phyloP scores from a whole-genome alignment of 2,113 vertebrate species.

The Arenaria interpres region DNA sequence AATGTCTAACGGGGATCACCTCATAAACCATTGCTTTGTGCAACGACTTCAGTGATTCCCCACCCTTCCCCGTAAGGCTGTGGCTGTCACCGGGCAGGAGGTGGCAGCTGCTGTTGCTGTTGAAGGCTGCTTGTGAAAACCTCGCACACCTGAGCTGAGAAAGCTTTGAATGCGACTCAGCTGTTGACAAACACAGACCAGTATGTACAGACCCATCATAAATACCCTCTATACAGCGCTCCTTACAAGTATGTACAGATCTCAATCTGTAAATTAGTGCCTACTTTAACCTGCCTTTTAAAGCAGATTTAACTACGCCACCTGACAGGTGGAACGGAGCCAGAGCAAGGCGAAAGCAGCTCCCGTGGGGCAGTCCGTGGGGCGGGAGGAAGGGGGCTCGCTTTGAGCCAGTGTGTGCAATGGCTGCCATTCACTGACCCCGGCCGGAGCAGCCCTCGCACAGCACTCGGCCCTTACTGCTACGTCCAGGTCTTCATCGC shows the following conservation, averaged over 20 bases:
- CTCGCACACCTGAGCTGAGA: neutral
- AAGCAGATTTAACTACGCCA: neutral
- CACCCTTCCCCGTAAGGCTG: neutral
- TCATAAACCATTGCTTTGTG: neutral
- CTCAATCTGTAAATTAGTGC: neutral
- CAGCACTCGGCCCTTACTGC: neutral
- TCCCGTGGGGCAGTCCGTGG: rapidly evolving
- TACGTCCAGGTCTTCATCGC: neutral
- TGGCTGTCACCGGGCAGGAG: neutral
- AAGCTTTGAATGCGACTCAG: neutral
- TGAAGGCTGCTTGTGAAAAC: neutral
- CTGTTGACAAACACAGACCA: neutral
- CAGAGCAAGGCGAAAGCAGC: neutral
- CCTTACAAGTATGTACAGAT: neutral
- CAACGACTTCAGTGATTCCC: neutral
- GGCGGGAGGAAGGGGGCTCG: neutral
- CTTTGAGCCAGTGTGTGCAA: neutral
- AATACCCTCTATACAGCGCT: neutral
- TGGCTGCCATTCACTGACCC: neutral
- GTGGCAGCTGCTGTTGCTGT: slow-evolving; percentile 60
- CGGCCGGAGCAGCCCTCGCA: neutral
- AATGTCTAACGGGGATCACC: neutral
- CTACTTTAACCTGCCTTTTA: neutral
- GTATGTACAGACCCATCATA: neutral
- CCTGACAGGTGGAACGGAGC: neutral